These are phyloP conservation scores for Phataginus tricuspis DNA, from an alignment of 2,797 vertebrate species.

Conservation along the genomic window DNA sequence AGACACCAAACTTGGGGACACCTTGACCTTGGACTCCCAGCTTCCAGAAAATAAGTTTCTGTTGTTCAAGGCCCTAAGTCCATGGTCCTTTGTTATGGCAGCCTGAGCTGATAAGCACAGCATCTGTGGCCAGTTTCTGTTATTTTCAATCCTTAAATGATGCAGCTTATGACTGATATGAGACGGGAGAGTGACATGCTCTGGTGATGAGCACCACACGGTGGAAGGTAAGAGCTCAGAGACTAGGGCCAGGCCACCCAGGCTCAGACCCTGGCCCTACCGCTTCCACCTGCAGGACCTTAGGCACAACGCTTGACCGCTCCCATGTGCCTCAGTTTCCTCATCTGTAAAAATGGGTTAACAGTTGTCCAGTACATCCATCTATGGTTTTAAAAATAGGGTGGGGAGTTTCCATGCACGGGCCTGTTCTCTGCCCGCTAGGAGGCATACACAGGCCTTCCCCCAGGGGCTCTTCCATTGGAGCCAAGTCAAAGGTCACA, in stretches of 20 bases:
- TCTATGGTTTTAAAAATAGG: not conserved
- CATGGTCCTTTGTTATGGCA: not conserved
- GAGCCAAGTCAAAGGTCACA: not conserved
- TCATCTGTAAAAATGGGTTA: not conserved
- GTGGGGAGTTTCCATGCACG: not conserved
- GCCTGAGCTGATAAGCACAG: not conserved
- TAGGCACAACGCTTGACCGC: not conserved
- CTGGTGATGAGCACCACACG: not conserved
- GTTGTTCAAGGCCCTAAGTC: not conserved
- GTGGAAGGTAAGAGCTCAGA: not conserved
- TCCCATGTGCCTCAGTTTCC: not conserved
- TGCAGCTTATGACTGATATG: not conserved
- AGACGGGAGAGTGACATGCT: accelerated
- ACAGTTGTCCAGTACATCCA: not conserved
- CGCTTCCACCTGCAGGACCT: not conserved
- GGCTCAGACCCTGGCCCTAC: not conserved
- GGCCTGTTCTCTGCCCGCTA: not conserved
- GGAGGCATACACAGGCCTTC: not conserved
- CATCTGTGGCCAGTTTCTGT: not conserved
- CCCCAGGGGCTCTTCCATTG: not conserved
- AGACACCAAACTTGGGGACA: not conserved
- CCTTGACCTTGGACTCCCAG: not conserved
- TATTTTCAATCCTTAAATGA: not conserved
- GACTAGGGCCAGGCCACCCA: not conserved
- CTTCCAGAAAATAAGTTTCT: not conserved